Conservation (phyloP, 2,797 vertebrate species). For the Gymnothorax javanicus region DNA sequence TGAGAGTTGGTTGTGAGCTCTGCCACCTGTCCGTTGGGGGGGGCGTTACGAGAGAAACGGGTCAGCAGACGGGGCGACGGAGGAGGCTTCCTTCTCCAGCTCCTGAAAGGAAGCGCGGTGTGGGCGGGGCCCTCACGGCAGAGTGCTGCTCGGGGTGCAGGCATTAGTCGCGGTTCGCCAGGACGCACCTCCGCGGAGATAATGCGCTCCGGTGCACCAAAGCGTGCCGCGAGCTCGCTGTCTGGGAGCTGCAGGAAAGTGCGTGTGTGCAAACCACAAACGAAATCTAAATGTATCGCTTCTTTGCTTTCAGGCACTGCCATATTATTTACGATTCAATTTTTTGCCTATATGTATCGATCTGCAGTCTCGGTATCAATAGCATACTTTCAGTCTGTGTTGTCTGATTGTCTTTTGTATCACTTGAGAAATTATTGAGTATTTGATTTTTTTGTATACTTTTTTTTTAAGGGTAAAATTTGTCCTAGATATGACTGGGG, state of each 20-base stretch:
- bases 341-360: background rate
- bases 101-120: conserved; percentile 13
- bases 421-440: background rate
- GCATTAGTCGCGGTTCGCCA: conserved; percentile 50
- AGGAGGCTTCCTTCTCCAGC: conserved; percentile 42
- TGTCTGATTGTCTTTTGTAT: background rate
- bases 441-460: background rate
- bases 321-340: background rate
- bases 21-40: conserved; percentile 38
- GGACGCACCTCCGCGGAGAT: conserved; percentile 32
- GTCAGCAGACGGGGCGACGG: conserved; percentile 53
- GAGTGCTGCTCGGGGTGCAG: conserved; percentile 13
- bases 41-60: conserved; percentile 41
- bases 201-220: conserved; percentile 31
- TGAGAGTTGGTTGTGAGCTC: background rate
- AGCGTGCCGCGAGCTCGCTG: background rate
- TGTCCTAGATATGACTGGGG: conserved; percentile 9
- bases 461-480: background rate
- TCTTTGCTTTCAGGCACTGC: background rate
- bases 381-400: no score
- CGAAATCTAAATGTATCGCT: background rate
- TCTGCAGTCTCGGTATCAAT: background rate
- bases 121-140: background rate
- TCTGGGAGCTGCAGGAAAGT: background rate
- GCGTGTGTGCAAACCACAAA: background rate